Base-by-base conservation (phyloP, 2,888 invertebrate species). In the Eudasyphora cyanicolor region DNA sequence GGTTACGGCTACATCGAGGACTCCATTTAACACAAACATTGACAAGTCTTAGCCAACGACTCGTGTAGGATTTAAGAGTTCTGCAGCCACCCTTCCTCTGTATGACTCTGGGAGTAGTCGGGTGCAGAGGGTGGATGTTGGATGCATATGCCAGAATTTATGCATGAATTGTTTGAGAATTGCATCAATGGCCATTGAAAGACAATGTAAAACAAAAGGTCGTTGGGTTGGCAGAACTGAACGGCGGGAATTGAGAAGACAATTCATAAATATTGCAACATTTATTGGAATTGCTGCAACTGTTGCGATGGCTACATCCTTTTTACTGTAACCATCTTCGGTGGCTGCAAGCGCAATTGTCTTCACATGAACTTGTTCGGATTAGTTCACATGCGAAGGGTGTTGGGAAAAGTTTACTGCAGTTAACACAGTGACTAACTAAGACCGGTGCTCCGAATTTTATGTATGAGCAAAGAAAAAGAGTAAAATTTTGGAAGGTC, bases 1-100 rank as follows among this genome's bases (percentile, higher is more conserved):
- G 73, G 45, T 14, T n/a, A 45, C 3, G 10, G 75, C n/a, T 77
- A 51, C 51, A 70, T 38, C 12, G 38, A 38, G 38, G 6, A 70
- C 45, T 82, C 78, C 8, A 82, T 78, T 82, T 17, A 75, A 70
- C 74, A 51, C 49, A 29, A 24, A 54, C 70, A 70, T 76, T 64
- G 57, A 24, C 19, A 79, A 79, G 38, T 17, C 27, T 35, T 60
- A 57, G 62, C 42, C 42, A 82, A 69, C 69, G 42, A 29, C 32
- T 67, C 24, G 57, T 24, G 19, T 45, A 32, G 35, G 8, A 35
- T 79, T 51, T 42, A 51, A 49, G 45, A 42, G 17, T 79, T 29
- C 42, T 49, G 45, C n/a, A n/a, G n/a, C n/a, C n/a, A n/a, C n/a
- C n/a, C n/a, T n/a, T n/a, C n/a, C n/a, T n/a, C n/a, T 17, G 17